These are phyloP conservation scores for Panurus biarmicus DNA, from an alignment of 2,113 vertebrate species.

Conservation along the genomic window DNA sequence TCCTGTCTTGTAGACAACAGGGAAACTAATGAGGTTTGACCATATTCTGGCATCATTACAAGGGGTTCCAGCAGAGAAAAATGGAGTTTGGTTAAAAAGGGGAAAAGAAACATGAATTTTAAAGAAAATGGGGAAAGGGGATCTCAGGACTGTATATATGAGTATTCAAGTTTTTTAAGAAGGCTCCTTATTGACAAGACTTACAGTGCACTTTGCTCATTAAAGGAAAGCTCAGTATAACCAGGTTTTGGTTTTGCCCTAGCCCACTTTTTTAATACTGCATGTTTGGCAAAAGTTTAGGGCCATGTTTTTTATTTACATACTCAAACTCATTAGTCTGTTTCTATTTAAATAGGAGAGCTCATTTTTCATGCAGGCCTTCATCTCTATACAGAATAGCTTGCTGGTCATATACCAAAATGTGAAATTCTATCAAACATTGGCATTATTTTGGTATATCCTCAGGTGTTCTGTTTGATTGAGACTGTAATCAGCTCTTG, in stretches of 20 bases:
- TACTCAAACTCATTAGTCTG: conserved; percentile 11
- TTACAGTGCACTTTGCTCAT: background rate
- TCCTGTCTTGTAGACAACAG: conserved; percentile 71
- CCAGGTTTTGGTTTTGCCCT: background rate
- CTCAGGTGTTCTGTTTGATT: background rate
- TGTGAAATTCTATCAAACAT: background rate
- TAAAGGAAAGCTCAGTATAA: background rate
- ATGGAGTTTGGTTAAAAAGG: conserved; percentile 6
- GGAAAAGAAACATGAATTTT: background rate
- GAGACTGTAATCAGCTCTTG: background rate
- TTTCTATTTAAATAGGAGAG: conserved; percentile 33
- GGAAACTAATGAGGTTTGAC: conserved; percentile 64
- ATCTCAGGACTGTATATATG: background rate
- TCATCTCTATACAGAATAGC: background rate
- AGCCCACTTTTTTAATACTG: background rate
- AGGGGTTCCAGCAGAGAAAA: conserved; percentile 54
- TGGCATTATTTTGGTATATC: background rate
- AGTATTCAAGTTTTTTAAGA: background rate
- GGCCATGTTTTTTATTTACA: conserved; percentile 45
- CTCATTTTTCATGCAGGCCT: conserved; percentile 36
- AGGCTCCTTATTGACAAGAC: background rate
- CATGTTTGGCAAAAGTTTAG: background rate
- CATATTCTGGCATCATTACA: conserved; percentile 58
- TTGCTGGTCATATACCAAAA: background rate
- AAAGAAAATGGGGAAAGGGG: background rate